Conservation (phyloP, 2,113 vertebrate species). For the Engraulis encrasicolus region DNA sequence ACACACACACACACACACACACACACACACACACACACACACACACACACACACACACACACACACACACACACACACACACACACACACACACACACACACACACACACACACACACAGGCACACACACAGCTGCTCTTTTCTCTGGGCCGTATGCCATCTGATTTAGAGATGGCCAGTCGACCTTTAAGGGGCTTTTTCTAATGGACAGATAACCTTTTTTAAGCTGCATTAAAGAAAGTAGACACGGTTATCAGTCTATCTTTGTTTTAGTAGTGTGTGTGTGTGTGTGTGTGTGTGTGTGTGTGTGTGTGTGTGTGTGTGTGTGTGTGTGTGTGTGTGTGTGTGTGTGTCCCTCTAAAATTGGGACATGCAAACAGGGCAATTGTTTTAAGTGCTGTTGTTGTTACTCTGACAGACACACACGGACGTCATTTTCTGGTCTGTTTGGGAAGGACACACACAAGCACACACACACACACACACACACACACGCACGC, state of each 20-base stretch:
- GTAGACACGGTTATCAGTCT: background rate
- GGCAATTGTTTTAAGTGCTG: background rate
- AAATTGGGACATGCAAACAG: conserved; percentile 7
- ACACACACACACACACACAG: too few species aligned
- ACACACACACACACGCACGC: too few species aligned
- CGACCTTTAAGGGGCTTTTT: background rate
- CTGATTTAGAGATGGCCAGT: background rate
- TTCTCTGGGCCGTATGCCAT: background rate
- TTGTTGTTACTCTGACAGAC: background rate
- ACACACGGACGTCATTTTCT: background rate
- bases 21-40: too few species aligned
- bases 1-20: too few species aligned
- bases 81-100: too few species aligned
- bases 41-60: too few species aligned
- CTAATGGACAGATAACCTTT: background rate
- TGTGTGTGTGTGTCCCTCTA: too few species aligned
- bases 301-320: background rate
- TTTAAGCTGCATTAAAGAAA: background rate
- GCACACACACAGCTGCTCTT: too few species aligned
- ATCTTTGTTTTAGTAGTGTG: background rate
- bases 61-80: too few species aligned
- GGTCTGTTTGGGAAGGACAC: background rate
- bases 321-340: conserved; percentile 17
- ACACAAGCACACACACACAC: too few species aligned
- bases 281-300: background rate